Base-by-base conservation (phyloP, 2,888 invertebrate genomes). In the Hofmannophila pseudospretella region DNA sequence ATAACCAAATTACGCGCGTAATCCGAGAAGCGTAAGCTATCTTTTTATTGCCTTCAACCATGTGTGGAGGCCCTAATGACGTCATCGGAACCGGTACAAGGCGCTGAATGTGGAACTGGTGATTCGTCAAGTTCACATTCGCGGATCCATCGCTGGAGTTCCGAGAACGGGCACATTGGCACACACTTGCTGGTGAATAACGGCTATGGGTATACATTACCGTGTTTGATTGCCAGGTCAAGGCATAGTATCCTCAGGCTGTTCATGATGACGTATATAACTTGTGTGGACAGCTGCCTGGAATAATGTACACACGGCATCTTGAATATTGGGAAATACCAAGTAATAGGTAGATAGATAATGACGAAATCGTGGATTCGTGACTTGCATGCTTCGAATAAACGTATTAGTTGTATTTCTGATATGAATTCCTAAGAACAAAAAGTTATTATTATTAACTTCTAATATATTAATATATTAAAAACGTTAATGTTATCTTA, bases 71-170 rank as follows among this genome's bases (percentile, higher is more conserved):
- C 2, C 13, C 22, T 25, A 26, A 39, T 58, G 54, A 55, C 51
- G 56, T 55, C 55, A 58, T 37, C 14, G 22, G 31, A 41, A 51
- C 55, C 51, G 55, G 52, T 51, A 49, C 41, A 42, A 47, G 42
- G 5, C 4, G 23, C 2, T 23, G 1, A 45, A 45, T 46, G 47
- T 44, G 44, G 42, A 45, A 42, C 34, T 36, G 36, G 41, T 44
- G 42, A 44, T 52, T 50, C 58, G 51, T 57, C 52, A 54, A 47
- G 37, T 23, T 23, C 23, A 23, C 46, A 13, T 39, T 45, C 42
- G 35, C 32, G 36, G 42, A 43, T 37, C 13, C 27, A 16, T 19
- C 27, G 34, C 11, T n/a, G 22, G 5, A 14, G 27, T 46, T 43
- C 45, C 32, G 32, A 34, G 45, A 41, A 45, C 20, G 3, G 8